These are phyloP conservation scores for Gambusia affinis DNA, from an alignment of 2,113 vertebrate species.

Conservation along the genomic window DNA sequence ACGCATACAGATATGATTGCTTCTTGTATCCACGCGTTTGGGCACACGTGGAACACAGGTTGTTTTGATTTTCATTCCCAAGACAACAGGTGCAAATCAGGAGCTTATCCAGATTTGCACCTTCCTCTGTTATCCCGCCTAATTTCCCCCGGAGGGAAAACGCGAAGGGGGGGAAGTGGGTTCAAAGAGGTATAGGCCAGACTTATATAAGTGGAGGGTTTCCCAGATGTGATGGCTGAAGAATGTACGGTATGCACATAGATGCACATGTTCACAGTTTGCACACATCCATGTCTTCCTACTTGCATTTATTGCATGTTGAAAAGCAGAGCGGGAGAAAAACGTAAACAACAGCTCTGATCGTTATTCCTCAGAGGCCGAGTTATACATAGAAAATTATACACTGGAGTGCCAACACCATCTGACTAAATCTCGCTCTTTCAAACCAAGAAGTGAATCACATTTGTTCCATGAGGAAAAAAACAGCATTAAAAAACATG, in stretches of 20 bases:
- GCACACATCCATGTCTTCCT: constrained; percentile 3
- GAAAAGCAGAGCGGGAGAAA: constrained; percentile 30
- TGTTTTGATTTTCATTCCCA: constrained; percentile 10
- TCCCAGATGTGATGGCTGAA: constrained; percentile 9
- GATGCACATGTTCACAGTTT: constrained; percentile 7
- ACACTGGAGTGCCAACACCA: constrained; percentile 64
- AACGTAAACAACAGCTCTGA: constrained; percentile 50
- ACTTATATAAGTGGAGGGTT: background rate
- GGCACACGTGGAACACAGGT: background rate
- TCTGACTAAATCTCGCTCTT: constrained; percentile 46
- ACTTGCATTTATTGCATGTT: constrained; percentile 33
- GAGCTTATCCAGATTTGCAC: constrained; percentile 19
- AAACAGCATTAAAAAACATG: background rate
- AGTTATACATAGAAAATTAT: constrained; percentile 82
- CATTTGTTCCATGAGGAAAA: background rate
- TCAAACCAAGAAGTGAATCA: constrained; percentile 32
- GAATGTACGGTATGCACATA: background rate
- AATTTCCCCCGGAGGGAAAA: constrained; percentile 45
- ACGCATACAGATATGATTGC: background rate
- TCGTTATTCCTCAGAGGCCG: constrained; percentile 56
- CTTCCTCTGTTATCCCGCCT: constrained; percentile 32
- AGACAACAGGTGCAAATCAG: constrained; percentile 54
- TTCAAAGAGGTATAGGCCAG: constrained; percentile 8
- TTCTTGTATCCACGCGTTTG: background rate
- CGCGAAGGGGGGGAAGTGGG: background rate